A percentile compares a stretch with the other conserved stretches of the same genome.
phyloP scores from a whole-genome alignment of 2,797 vertebrate species.

The Mormyrops boulengeri region DNA sequence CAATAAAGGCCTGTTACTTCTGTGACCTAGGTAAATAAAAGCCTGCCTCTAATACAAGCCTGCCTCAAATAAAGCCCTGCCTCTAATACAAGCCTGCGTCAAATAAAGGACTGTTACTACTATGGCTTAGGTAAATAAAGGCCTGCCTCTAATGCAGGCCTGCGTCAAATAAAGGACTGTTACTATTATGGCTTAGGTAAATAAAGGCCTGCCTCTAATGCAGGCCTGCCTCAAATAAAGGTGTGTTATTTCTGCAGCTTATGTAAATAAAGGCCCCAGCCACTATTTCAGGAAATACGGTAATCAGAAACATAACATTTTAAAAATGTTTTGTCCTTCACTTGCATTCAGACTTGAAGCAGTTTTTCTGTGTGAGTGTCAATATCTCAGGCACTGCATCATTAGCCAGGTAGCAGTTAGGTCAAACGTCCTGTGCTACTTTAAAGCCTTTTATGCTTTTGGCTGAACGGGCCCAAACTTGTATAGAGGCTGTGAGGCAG shows the following conservation, averaged over 20 bases:
- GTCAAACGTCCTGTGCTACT: not conserved
- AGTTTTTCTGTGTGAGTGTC: not conserved
- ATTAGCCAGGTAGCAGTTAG: not conserved
- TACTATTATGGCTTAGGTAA: too few species aligned
- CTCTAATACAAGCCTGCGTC: not conserved
- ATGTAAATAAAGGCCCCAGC: not conserved
- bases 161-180: not conserved
- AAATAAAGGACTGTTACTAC: not conserved
- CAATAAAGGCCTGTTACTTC: too few species aligned
- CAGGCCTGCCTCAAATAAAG: not conserved
- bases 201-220: not conserved
- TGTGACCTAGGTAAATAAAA: too few species aligned
- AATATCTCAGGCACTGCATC: not conserved
- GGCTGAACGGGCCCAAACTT: not conserved
- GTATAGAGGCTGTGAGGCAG: not conserved
- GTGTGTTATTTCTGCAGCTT: not conserved
- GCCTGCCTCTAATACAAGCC: too few species aligned
- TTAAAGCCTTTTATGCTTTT: not conserved
- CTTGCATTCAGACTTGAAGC: not conserved
- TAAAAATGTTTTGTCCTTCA: not conserved
- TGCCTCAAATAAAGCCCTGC: too few species aligned
- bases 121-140: not conserved
- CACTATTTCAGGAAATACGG: not conserved
- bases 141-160: too few species aligned
- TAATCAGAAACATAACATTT: not conserved